Evolutionary conservation across 2,797 vertebrate genomes (phyloP), one percentile per base, ranked within the genome.

Genomic region (Vireo griseus): DNA sequence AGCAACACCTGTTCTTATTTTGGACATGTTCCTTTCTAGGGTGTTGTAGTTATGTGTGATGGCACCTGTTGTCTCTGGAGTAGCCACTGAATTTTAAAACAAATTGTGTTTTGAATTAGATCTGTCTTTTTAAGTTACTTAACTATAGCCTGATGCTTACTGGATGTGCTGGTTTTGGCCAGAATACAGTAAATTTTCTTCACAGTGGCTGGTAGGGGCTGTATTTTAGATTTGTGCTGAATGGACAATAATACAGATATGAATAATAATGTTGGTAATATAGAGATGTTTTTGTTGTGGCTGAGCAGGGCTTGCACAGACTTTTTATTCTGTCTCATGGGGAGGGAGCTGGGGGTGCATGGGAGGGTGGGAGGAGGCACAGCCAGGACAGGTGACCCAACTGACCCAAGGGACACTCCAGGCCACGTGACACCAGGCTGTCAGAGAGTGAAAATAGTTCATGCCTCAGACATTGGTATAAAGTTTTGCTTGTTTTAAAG

Each of bases 321-420:
- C n/a, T 24, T 45, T 44, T 39, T 20, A 22, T 16, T 15, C 21
- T 57, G 59, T 11, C 42, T 9, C 16, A 6, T 3, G 5, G 51
- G 1, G 11, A 42, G 51, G 58, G 21, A 35, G 8, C 2, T 13
- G 3, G 21, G 44, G 11, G 9, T 58, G n/a, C 4, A 1, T 44
- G 52, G 28, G 40, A 37, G 31, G 3, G 5, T 35, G 45, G 37
- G 51, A 58, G 39, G 62, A 29, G 40, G 9, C 33, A 47, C 33
- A 63, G 42, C 13, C 29, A 24, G 50, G 58, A 33, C 42, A 40
- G 58, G 50, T 33, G 35, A 29, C 20, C 35, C 3, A n/a, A 0
- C 13, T 26, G 47, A 20, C 39, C 55, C 9, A 4, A 20, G 24
- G 29, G 29, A 24, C 2, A 6, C 29, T 33, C 24, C 79, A 62